phyloP scores from a whole-genome alignment of 1,140 invertebrate species.

The Aethina tumida region DNA sequence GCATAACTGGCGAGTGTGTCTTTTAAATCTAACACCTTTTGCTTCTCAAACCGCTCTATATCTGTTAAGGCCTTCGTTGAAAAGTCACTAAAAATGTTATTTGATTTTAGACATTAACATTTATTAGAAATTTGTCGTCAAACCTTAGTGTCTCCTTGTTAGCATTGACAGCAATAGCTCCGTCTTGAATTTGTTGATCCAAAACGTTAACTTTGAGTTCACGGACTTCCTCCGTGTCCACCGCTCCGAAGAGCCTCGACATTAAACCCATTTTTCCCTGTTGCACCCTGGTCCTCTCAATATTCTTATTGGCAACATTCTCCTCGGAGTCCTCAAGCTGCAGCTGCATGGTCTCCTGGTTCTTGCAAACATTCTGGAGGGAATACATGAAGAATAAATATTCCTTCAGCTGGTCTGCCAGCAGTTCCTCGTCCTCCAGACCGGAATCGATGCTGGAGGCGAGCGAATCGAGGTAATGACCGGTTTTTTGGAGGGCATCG shows the following conservation, averaged over 20 bases:
- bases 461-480: conserved; percentile 64
- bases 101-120: background rate
- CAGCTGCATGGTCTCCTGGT: conserved; percentile 64
- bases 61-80: conserved; percentile 59
- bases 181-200: conserved; percentile 61
- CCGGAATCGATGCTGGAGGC: conserved; percentile 64
- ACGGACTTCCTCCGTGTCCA: conserved; percentile 69
- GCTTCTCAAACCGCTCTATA: conserved; percentile 67
- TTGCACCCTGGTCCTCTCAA: conserved; percentile 41
- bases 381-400: conserved; percentile 69
- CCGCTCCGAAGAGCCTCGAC: conserved; percentile 64
- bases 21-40: conserved; percentile 66
- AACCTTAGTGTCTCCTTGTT: conserved; percentile 54
- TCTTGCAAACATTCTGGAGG: conserved; percentile 61
- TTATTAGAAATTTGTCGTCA: conserved; percentile 20
- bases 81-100: conserved; percentile 52
- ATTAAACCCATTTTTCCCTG: conserved; percentile 61
- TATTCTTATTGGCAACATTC: conserved; percentile 42
- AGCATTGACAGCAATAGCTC: conserved; percentile 47
- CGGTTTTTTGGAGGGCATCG: conserved; percentile 61
- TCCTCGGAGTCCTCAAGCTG: conserved; percentile 62
- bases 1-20: conserved; percentile 69
- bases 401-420: conserved; percentile 77
- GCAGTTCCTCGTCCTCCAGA: conserved; percentile 72
- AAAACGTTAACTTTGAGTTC: conserved; percentile 61